Evolutionary conservation across 1,140 invertebrate species (phyloP).

Genomic region (Diorhabda elongata): DNA sequence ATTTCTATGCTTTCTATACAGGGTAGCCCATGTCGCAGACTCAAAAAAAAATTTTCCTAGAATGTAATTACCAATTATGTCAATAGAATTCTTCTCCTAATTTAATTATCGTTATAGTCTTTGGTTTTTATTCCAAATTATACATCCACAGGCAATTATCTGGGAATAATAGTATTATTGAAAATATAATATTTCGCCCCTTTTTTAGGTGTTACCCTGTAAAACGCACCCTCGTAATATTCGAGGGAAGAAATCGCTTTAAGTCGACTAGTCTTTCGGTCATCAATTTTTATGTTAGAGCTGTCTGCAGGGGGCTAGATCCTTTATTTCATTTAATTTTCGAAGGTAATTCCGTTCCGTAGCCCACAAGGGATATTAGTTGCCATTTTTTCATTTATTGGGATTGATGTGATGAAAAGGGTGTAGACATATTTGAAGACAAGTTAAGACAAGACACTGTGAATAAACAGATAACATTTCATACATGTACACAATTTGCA

Average conservation of each 20-base stretch:
- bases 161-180: background rate
- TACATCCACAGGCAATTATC: background rate
- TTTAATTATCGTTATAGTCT: too few relatives aligned
- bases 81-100: too few relatives aligned
- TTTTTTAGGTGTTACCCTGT: background rate
- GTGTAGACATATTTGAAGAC: background rate
- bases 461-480: too few relatives aligned
- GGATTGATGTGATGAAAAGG: background rate
- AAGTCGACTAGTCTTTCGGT: background rate
- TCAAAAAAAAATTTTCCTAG: too few relatives aligned
- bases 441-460: too few relatives aligned
- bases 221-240: background rate
- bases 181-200: too few relatives aligned
- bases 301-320: background rate
- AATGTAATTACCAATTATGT: too few relatives aligned
- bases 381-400: background rate
- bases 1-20: background rate
- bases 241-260: background rate
- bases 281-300: constrained; percentile 2
- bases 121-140: background rate
- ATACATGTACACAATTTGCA: too few relatives aligned
- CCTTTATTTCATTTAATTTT: constrained; percentile 1
- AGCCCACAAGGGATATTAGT: background rate
- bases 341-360: background rate
- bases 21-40: too few relatives aligned